phyloP scores from a whole-genome alignment of 2,888 invertebrate genomes.

The Melikaiella ostensackeni region DNA sequence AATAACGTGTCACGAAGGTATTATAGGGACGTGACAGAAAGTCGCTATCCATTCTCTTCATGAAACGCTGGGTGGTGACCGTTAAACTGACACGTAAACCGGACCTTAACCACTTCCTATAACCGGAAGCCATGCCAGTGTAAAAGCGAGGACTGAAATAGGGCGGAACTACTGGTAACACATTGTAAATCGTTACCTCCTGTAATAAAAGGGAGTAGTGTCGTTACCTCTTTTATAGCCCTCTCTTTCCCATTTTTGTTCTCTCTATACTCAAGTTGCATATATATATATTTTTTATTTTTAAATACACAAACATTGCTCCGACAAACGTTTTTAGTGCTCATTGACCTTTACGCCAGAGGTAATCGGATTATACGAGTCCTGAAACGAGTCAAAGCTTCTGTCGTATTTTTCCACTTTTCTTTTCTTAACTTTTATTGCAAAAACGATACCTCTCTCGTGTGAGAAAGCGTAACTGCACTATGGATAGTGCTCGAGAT shows the following conservation, averaged over 20 bases:
- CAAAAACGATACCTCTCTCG: not conserved
- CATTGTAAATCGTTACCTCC: constrained; percentile 33
- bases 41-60: constrained; percentile 8
- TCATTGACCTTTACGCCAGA: not conserved
- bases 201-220: constrained; percentile 46
- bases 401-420: not conserved
- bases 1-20: constrained; percentile 21
- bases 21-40: constrained; percentile 24
- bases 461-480: not conserved
- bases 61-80: constrained; percentile 19
- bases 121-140: constrained; percentile 39
- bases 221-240: constrained; percentile 47
- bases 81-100: constrained; percentile 37
- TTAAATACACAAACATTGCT: not conserved
- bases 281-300: not conserved
- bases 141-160: constrained; percentile 25
- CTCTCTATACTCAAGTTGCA: not conserved
- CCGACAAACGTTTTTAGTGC: not conserved
- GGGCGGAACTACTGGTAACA: constrained; percentile 18
- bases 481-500: too few relatives aligned
- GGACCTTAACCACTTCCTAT: constrained; percentile 42
- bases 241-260: constrained; percentile 26
- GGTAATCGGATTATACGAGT: not conserved
- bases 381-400: not conserved
- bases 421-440: not conserved